phyloP scores from a whole-genome alignment of 64 coral and sea anemone species.

The Pocillopora verrucosa region DNA sequence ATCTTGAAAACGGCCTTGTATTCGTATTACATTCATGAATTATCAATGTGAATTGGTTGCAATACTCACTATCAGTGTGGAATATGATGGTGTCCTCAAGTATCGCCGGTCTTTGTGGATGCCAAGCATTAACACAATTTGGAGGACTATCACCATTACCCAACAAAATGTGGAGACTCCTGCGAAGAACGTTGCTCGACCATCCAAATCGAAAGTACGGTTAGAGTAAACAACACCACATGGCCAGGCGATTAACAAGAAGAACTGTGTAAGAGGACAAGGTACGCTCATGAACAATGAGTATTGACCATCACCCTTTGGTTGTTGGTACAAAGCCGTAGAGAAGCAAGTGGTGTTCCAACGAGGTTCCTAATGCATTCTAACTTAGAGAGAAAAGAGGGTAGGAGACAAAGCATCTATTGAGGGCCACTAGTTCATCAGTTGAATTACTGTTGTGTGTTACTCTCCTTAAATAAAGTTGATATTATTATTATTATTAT shows the following conservation, averaged over 20 bases:
- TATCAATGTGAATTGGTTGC: neutral
- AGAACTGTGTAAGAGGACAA: neutral
- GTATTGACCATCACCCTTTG: neutral
- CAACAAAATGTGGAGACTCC: conserved; percentile 13
- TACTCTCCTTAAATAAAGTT: too few relatives aligned
- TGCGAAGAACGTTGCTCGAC: neutral
- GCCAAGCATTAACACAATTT: neutral
- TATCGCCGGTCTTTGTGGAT: neutral
- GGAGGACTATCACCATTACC: neutral
- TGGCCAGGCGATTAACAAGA: neutral
- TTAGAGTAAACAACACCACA: neutral
- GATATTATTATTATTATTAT: too few relatives aligned
- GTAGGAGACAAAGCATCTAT: too few relatives aligned
- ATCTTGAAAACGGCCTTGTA: too few relatives aligned
- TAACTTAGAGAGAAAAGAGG: neutral
- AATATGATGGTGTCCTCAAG: neutral
- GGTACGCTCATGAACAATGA: neutral
- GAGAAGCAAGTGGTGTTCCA: too few relatives aligned
- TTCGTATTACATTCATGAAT: neutral
- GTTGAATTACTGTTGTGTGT: too few relatives aligned
- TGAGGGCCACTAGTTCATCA: too few relatives aligned
- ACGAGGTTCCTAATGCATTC: too few relatives aligned
- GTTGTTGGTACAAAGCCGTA: too few relatives aligned
- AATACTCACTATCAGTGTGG: conserved; percentile 7
- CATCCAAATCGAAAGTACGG: neutral